Conservation (phyloP, 2,888 invertebrate species). For the Scrobipalpa atriplicella region DNA sequence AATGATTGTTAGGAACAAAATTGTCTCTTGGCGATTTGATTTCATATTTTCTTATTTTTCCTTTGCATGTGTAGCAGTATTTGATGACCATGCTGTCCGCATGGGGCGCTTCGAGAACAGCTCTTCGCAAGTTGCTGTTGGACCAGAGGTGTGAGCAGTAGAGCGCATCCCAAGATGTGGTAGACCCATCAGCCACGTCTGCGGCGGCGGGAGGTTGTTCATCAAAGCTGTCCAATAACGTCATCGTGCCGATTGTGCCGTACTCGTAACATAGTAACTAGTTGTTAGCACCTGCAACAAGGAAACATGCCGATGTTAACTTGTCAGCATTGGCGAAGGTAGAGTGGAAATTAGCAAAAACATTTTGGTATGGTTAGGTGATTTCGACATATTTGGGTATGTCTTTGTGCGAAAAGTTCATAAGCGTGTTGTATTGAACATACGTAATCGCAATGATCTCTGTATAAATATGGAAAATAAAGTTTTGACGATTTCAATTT, state of each 20-base stretch:
- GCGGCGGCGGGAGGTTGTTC: constrained; percentile 51
- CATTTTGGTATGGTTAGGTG: not conserved
- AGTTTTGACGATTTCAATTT: not conserved
- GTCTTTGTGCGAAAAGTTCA: no score
- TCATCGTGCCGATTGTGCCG: constrained; percentile 48
- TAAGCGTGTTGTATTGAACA: not conserved
- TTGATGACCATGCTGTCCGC: constrained; percentile 59
- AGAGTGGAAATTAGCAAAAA: not conserved
- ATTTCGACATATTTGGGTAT: not conserved
- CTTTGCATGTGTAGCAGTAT: constrained; percentile 72
- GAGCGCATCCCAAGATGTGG: constrained; percentile 62
- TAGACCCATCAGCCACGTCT: constrained; percentile 52
- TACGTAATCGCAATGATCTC: not conserved
- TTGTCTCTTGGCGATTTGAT: constrained; percentile 54
- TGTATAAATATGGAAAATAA: no score
- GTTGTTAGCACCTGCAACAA: constrained; percentile 47
- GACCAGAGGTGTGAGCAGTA: constrained; percentile 74
- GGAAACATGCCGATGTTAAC: constrained; percentile 26
- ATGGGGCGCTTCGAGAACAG: constrained; percentile 56
- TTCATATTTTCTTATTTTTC: constrained; percentile 76
- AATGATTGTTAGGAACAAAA: constrained; percentile 68
- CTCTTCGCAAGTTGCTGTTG: constrained; percentile 63
- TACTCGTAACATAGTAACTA: constrained; percentile 37
- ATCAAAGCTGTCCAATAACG: constrained; percentile 56
- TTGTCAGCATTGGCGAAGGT: not conserved